Percentiles rank a stretch among this genome's conserved stretches.
phyloP scores from a whole-genome alignment of 1,140 invertebrate species.

The Tetranychus cinnabarinus region DNA sequence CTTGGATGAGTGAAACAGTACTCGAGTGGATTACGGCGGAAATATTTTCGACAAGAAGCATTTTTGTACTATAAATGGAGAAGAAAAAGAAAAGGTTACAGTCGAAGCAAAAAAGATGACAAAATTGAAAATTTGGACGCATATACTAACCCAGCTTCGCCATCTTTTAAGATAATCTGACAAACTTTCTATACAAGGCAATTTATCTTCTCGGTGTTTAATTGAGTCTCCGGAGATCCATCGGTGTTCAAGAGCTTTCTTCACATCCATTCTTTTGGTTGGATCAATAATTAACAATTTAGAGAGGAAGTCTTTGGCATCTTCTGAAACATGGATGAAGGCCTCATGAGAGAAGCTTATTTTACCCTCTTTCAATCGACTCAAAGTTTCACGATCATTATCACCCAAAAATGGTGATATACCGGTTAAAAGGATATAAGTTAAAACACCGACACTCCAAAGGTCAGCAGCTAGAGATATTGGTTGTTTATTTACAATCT shows the following conservation, averaged over 20 bases:
- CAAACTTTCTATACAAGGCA: conserved; percentile 13
- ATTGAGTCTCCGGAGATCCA: conserved; percentile 37
- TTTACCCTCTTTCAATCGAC: conserved; percentile 19
- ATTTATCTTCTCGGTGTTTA: conserved; percentile 5
- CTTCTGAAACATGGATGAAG: conserved; percentile 37
- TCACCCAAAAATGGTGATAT: conserved; percentile 67
- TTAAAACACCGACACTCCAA: conserved; percentile 77
- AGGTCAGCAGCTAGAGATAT: conserved; percentile 75
- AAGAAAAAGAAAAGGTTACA: neutral
- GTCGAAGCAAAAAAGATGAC: neutral
- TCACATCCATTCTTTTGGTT: conserved; percentile 47
- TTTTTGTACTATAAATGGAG: conserved; percentile 41
- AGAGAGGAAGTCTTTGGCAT: conserved; percentile 67
- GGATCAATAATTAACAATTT: conserved; percentile 40
- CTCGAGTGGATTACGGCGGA: conserved; percentile 46
- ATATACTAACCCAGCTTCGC: conserved; percentile 16
- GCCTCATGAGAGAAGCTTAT: conserved; percentile 22
- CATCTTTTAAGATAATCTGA: conserved; percentile 15
- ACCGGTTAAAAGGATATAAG: conserved; percentile 82
- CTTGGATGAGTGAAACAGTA: conserved; percentile 67
- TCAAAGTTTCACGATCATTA: conserved; percentile 48
- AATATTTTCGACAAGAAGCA: conserved; percentile 61
- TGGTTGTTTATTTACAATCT: conserved; percentile 51
- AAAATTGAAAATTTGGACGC: neutral
- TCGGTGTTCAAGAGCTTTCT: conserved; percentile 50